Percentiles rank a stretch among this genome's conserved stretches.
phyloP scores from a whole-genome alignment of 2,113 vertebrate genomes.

The Heteronetta atricapilla region DNA sequence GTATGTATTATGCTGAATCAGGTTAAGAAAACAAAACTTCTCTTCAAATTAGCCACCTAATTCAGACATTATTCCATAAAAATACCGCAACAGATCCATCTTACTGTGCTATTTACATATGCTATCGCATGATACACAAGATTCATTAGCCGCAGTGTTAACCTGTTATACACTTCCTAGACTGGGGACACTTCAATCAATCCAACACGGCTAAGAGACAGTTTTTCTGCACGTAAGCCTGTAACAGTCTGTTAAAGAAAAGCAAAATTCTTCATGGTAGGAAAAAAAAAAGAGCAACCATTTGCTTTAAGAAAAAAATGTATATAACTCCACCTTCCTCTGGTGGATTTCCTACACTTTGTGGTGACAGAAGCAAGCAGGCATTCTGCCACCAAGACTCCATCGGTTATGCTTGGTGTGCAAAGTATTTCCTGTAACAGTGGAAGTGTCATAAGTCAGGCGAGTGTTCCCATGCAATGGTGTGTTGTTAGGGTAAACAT shows the following conservation, averaged over 20 bases:
- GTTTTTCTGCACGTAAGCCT: background rate
- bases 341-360: background rate
- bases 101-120: background rate
- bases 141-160: background rate
- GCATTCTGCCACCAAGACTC: conserved; percentile 54
- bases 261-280: background rate
- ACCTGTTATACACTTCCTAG: background rate
- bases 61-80: background rate
- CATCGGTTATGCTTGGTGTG: conserved; percentile 64
- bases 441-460: conserved; percentile 51
- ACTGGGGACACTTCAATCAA: background rate
- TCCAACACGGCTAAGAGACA: background rate
- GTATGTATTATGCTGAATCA: background rate
- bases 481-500: background rate
- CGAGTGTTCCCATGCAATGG: background rate
- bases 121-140: background rate
- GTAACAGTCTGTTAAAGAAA: background rate
- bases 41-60: background rate
- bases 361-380: background rate
- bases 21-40: background rate
- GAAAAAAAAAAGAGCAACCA: background rate
- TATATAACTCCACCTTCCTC: background rate
- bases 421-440: conserved; percentile 61
- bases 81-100: background rate
- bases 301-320: background rate